phyloP scores from a whole-genome alignment of 2,888 invertebrate species.

The Agrilus cyanescens region DNA sequence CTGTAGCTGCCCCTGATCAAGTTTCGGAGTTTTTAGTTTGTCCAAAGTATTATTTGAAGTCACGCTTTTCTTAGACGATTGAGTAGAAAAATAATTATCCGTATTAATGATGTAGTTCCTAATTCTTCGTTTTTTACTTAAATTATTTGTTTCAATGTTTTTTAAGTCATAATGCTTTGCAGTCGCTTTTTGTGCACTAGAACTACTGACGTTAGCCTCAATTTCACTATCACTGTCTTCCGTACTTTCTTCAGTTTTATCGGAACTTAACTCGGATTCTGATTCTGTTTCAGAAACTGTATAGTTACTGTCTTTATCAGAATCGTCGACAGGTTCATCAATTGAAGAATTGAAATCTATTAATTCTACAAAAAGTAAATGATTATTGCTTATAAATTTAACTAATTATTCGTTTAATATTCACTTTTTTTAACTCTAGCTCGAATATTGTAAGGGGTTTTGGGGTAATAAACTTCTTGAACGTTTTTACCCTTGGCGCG shows the following conservation, averaged over 20 bases:
- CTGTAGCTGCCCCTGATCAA: constrained; percentile 55
- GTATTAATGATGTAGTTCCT: constrained; percentile 51
- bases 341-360: constrained; percentile 21
- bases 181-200: constrained; percentile 19
- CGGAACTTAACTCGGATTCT: constrained; percentile 11
- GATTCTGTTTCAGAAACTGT: constrained; percentile 23
- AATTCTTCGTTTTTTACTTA: constrained; percentile 20
- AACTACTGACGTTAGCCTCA: constrained; percentile 26
- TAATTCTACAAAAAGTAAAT: not conserved
- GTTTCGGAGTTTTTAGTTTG: constrained; percentile 56
- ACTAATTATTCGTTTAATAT: constrained; percentile 1
- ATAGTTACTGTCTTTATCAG: constrained; percentile 42
- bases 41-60: constrained; percentile 74
- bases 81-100: constrained; percentile 56
- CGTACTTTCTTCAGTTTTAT: constrained; percentile 18
- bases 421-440: constrained; percentile 11
- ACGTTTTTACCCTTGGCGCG: too few relatives aligned
- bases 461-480: constrained; percentile 4
- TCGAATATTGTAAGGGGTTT: constrained; percentile 15
- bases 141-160: constrained; percentile 21
- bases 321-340: constrained; percentile 33
- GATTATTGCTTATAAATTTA: constrained; percentile 4
- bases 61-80: constrained; percentile 47
- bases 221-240: constrained; percentile 20
- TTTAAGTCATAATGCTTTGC: constrained; percentile 20